phyloP scores from a whole-genome alignment of 2,888 invertebrate species.

The Drosophila rellima region DNA sequence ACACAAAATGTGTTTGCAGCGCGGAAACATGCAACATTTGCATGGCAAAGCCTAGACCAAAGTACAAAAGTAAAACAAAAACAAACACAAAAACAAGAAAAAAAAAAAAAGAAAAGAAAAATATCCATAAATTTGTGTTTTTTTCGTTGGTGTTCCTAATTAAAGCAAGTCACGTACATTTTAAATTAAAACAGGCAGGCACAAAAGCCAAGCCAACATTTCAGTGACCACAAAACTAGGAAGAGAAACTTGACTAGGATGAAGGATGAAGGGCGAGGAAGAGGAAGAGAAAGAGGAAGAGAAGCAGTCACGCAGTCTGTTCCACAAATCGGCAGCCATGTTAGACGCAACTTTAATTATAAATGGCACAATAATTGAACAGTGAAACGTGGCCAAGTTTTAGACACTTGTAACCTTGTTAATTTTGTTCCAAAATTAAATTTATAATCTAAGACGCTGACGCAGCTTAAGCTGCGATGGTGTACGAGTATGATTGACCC shows the following conservation, averaged over 20 bases:
- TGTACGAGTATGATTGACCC: no score
- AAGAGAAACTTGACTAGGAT: conserved; percentile 8
- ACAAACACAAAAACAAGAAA: not conserved
- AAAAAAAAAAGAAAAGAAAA: conserved; percentile 27
- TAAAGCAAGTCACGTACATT: conserved; percentile 78
- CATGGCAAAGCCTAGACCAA: conserved; percentile 21
- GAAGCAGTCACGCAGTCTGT: conserved; percentile 9
- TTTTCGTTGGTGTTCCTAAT: conserved; percentile 51
- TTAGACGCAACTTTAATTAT: conserved; percentile 72
- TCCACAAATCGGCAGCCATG: conserved; percentile 47
- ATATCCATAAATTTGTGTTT: conserved; percentile 45
- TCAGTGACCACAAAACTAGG: conserved; percentile 65
- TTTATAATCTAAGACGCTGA: conserved; percentile 13
- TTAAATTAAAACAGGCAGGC: conserved; percentile 71
- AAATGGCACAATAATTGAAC: conserved; percentile 67
- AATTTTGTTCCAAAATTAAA: conserved; percentile 6
- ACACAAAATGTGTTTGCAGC: conserved; percentile 7
- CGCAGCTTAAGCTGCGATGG: not conserved
- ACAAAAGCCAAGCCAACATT: conserved; percentile 55
- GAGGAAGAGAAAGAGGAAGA: not conserved
- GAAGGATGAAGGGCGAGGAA: not conserved
- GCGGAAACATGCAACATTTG: conserved; percentile 41
- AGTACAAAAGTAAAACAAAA: conserved; percentile 1
- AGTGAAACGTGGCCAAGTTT: conserved; percentile 41
- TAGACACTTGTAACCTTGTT: conserved; percentile 1